Percentiles rank a stretch among this genome's conserved stretches.
Evolutionary conservation across 37 sponge, comb jelly and placozoan genomes (phyloP).

Genomic region (Spongilla lacustris): DNA sequence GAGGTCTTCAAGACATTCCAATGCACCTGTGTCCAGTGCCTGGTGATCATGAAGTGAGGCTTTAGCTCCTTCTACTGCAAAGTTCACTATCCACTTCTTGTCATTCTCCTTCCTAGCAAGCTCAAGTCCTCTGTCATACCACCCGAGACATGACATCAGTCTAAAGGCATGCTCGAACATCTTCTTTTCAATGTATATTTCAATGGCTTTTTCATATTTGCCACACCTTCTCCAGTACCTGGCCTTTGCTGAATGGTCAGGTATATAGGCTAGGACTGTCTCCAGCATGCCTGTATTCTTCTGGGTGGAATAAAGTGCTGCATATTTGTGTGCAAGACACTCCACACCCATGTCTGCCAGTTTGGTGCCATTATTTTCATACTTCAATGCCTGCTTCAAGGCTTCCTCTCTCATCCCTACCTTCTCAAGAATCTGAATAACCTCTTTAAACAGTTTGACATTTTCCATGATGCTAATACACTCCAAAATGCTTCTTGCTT

Average conservation of each 20-base stretch:
- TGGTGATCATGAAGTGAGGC: background rate
- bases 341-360: background rate
- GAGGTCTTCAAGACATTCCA: background rate
- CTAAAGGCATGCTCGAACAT: background rate
- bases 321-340: background rate
- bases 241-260: background rate
- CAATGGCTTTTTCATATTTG: background rate
- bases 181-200: background rate
- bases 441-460: background rate
- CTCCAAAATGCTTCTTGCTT: background rate
- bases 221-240: background rate
- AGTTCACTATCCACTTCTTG: background rate
- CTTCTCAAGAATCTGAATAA: background rate
- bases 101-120: background rate
- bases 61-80: background rate
- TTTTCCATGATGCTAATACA: background rate
- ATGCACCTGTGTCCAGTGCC: background rate
- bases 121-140: background rate
- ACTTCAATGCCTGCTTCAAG: background rate
- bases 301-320: background rate
- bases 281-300: background rate
- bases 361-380: background rate
- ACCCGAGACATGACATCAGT: background rate
- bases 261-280: background rate
- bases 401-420: background rate